A percentile compares a stretch with the other conserved stretches of the same genome.
These are phyloP conservation scores for Diplazon laetatorius DNA, from an alignment of 2,888 invertebrate species.

Conservation along the genomic window DNA sequence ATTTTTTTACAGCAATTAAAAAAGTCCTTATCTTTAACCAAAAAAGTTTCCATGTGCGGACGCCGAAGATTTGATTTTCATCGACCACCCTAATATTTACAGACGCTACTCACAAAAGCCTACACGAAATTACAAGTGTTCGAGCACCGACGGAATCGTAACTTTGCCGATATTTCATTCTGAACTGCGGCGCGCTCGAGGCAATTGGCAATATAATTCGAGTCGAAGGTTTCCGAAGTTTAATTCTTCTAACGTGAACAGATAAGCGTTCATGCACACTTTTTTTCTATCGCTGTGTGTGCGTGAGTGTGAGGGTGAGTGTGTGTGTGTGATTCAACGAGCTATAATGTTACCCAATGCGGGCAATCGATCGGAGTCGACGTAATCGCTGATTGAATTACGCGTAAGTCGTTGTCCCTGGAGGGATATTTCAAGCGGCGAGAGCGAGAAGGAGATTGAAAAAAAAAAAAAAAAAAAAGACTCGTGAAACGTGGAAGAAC, in stretches of 20 bases:
- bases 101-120: too few relatives aligned
- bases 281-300: too few relatives aligned
- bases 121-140: background rate
- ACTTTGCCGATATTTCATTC: slow-evolving; percentile 23
- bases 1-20: too few relatives aligned
- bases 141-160: slow-evolving; percentile 1
- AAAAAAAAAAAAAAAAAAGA: background rate
- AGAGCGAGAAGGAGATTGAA: background rate
- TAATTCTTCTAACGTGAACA: background rate
- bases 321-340: background rate
- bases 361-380: slow-evolving; percentile 28
- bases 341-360: slow-evolving; percentile 16
- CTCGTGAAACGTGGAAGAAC: background rate
- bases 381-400: slow-evolving; percentile 43
- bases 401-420: slow-evolving; percentile 39
- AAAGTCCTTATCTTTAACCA: too few relatives aligned
- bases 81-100: too few relatives aligned
- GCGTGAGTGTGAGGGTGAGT: too few relatives aligned
- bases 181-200: background rate
- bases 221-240: slow-evolving; percentile 4
- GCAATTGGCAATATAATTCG: background rate
- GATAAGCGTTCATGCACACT: background rate
- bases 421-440: slow-evolving; percentile 26
- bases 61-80: too few relatives aligned
- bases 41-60: too few relatives aligned